Conservation (phyloP, 2,113 vertebrate genomes). For the Empidonax traillii region DNA sequence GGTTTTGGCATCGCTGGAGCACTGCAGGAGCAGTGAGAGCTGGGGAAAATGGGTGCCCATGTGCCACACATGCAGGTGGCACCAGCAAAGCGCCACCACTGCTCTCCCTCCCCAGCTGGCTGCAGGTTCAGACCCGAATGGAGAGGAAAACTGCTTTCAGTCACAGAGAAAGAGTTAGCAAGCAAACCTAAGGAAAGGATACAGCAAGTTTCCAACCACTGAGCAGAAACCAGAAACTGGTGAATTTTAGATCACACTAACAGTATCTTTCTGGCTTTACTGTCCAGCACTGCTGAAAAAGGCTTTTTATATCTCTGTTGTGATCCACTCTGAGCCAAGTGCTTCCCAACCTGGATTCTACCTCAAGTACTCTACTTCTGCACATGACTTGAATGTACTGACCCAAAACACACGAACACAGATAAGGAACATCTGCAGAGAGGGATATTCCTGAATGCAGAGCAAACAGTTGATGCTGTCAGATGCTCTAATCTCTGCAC, state of each 20-base stretch:
- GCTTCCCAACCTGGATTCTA: not conserved
- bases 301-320: not conserved
- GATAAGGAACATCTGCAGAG: not conserved
- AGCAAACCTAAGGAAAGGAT: not conserved
- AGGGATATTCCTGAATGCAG: not conserved
- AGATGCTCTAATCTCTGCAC: not conserved
- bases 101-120: not conserved
- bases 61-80: accelerated
- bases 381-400: not conserved
- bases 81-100: not conserved
- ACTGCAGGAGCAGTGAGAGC: not conserved
- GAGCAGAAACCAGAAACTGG: not conserved
- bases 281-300: not conserved
- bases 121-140: not conserved
- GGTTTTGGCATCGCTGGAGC: not conserved
- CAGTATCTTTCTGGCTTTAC: not conserved
- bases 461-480: not conserved
- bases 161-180: not conserved
- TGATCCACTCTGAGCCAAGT: not conserved
- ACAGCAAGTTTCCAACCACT: not conserved
- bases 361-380: not conserved
- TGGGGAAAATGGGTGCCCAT: not conserved
- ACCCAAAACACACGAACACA: not conserved
- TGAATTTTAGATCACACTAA: not conserved
- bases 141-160: not conserved